Conservation (phyloP, 2,888 invertebrate genomes). For the Tetanocera ferruginea region DNA sequence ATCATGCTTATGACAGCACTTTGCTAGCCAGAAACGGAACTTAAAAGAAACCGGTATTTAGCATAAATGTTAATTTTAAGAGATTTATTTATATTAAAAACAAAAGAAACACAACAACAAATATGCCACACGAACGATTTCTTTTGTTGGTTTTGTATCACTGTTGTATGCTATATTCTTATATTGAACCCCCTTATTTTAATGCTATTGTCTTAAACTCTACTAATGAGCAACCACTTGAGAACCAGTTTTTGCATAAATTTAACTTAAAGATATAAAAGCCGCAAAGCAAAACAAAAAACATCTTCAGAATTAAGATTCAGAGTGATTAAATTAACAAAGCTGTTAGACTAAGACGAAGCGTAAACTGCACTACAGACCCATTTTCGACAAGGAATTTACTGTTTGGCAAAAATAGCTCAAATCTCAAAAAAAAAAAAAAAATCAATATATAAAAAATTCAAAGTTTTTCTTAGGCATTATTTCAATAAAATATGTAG, state of each 20-base stretch:
- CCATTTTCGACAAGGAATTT: too few species aligned
- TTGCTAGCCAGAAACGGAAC: too few species aligned
- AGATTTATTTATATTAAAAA: conserved; percentile 7
- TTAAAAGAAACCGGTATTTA: too few species aligned
- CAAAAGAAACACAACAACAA: background rate
- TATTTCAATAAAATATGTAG: too few species aligned
- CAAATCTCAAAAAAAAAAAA: too few species aligned
- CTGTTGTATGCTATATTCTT: conserved; percentile 45
- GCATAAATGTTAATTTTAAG: background rate
- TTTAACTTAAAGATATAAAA: background rate
- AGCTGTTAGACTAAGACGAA: background rate
- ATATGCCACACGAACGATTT: conserved; percentile 61
- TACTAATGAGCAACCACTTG: conserved; percentile 18
- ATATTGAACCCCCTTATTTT: conserved; percentile 43
- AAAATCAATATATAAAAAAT: too few species aligned
- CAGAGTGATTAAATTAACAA: background rate
- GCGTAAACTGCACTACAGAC: background rate
- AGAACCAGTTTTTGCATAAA: conserved; percentile 28
- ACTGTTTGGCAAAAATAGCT: too few species aligned
- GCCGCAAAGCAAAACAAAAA: background rate
- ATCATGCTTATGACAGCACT: too few species aligned
- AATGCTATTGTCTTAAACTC: background rate
- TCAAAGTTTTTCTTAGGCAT: too few species aligned
- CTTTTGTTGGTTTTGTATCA: conserved; percentile 39
- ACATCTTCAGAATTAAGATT: background rate